A percentile compares a stretch with the other conserved stretches of the same genome.
Evolutionary conservation across 2,888 invertebrate genomes (phyloP).

Genomic region (Monoplex corrugatus): DNA sequence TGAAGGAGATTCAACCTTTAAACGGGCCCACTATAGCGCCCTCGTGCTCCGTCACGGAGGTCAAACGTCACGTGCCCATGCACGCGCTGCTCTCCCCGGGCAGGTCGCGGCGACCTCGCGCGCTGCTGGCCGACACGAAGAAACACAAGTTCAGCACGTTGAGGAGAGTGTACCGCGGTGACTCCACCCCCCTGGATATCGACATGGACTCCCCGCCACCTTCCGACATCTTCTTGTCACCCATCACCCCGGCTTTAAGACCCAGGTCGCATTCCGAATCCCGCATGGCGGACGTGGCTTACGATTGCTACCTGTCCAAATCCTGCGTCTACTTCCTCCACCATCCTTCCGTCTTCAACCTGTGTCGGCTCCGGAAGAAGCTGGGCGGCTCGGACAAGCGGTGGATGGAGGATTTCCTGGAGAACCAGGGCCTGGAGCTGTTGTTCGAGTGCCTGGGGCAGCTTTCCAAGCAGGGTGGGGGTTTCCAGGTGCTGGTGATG

Average conservation of each 20-base stretch:
- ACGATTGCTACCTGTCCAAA: slow-evolving; percentile 66
- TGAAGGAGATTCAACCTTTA: not conserved
- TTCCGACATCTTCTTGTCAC: slow-evolving; percentile 30
- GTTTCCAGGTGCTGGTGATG: slow-evolving; percentile 57
- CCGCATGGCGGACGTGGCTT: slow-evolving; percentile 65
- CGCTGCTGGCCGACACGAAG: slow-evolving; percentile 1
- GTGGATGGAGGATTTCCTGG: slow-evolving; percentile 77
- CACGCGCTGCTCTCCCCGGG: slow-evolving; percentile 6
- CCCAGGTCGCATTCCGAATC: slow-evolving; percentile 60
- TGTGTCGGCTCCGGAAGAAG: slow-evolving; percentile 72
- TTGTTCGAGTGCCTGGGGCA: slow-evolving; percentile 72
- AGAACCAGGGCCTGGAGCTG: slow-evolving; percentile 71
- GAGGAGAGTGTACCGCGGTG: not conserved
- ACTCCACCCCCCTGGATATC: not conserved
- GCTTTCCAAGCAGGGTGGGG: slow-evolving; percentile 59
- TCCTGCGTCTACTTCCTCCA: slow-evolving; percentile 69
- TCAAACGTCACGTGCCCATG: not conserved
- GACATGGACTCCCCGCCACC: not conserved
- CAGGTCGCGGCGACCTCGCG: not conserved
- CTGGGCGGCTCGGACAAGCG: slow-evolving; percentile 67
- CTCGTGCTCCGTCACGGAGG: not conserved
- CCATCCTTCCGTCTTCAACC: slow-evolving; percentile 73
- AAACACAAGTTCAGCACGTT: not conserved
- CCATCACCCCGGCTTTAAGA: not conserved
- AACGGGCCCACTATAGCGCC: not conserved